phyloP scores from a whole-genome alignment of 2,113 vertebrate species.

The Actinemys pallida region DNA sequence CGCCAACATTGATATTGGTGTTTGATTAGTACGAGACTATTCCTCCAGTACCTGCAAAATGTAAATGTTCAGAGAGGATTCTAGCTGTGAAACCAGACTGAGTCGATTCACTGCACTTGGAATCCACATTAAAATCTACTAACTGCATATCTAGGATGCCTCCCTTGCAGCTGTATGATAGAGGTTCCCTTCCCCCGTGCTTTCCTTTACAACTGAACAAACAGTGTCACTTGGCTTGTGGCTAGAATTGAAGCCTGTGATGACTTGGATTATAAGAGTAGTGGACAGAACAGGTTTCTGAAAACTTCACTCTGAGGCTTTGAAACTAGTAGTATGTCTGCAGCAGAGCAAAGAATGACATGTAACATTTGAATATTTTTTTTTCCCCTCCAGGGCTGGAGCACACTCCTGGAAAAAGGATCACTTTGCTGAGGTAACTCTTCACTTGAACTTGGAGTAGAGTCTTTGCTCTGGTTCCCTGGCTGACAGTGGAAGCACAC shows the following conservation, averaged over 20 bases:
- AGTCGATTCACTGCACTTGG: not conserved
- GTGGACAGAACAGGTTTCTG: conserved; percentile 36
- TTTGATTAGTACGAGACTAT: not conserved
- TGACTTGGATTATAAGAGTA: conserved; percentile 15
- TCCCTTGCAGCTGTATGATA: too few relatives aligned
- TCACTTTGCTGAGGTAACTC: not conserved
- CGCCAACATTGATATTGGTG: not conserved
- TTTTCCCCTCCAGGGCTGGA: not conserved
- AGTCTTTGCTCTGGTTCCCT: not conserved
- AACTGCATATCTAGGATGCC: too few relatives aligned
- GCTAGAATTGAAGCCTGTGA: conserved; percentile 10
- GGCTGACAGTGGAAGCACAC: not conserved
- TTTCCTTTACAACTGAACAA: not conserved
- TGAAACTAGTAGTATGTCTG: not conserved
- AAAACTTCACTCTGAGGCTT: conserved; percentile 23
- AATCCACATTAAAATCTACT: too few relatives aligned
- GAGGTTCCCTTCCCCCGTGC: not conserved
- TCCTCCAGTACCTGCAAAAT: not conserved
- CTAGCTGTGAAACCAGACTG: not conserved
- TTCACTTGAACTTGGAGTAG: not conserved
- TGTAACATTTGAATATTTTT: not conserved
- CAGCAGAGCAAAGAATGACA: not conserved
- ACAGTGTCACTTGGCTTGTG: not conserved
- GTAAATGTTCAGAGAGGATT: not conserved
- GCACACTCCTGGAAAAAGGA: not conserved